Evolutionary conservation across 2,113 vertebrate genomes (phyloP), one percentile per base, ranked within the genome.

Genomic region (Dasypus novemcinctus): DNA sequence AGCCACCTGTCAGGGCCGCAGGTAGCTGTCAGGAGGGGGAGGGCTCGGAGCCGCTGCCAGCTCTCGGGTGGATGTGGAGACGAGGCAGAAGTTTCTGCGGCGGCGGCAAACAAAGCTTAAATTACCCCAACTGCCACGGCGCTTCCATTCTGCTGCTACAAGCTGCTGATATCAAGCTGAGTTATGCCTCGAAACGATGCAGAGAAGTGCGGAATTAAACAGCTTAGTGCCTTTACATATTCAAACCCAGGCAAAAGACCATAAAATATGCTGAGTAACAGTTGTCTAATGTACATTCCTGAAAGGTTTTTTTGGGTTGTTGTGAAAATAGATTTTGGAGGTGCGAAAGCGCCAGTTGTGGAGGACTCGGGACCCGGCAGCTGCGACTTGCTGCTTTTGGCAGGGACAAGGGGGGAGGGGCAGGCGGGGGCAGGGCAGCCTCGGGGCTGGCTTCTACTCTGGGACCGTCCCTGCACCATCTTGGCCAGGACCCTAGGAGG

Each of bases 201-300:
- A 80, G 90, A 72, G 68, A 97, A 95, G 86, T 36, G 88, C 96
- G 93, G 97, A 97, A 96, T 96, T 95, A 64, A 97, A 97, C 90
- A 96, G 80, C 90, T 92, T 72, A 64, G 76, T 11, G 93, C 80
- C 71, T 91, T 90, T 31, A 49, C 79, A 75, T 75, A 80, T 89
- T 76, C 96, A 91, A 94, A 94, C 84, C 80, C 13, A 75, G 83
- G 78, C 87, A 91, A 88, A 85, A 68, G 29, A 43, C 91, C 83
- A 66, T 66, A 83, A 96, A 97, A 93, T 38, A 88, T 0, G 43
- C 97, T 90, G 96, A 96, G 91, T 66, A 95, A 94, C 54, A 15
- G 90, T 49, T 27, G 54, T 75, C 88, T 75, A 20, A 90, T 14
- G 96, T 7, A 75, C 74, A 64, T 52, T 93, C 79, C 90, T 96